phyloP scores from a whole-genome alignment of 2,888 invertebrate species.

The Oasisia sp. region DNA sequence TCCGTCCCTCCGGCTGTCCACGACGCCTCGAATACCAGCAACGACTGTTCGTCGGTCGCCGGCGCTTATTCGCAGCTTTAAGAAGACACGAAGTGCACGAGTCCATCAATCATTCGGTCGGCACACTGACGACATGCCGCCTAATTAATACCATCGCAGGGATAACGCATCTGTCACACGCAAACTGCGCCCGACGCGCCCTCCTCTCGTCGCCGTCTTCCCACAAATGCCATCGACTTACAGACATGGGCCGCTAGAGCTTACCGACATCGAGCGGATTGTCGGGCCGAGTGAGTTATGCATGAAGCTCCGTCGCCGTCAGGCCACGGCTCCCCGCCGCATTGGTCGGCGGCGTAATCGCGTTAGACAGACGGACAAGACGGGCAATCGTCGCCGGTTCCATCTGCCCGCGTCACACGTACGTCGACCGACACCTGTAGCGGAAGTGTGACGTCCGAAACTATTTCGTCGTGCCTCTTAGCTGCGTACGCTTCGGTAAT shows the following conservation, averaged over 20 bases:
- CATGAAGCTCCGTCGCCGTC: background rate
- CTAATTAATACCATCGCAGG: constrained; percentile 3
- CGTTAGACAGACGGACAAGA: background rate
- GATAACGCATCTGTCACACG: constrained; percentile 6
- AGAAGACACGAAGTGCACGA: background rate
- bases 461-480: background rate
- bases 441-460: background rate
- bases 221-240: constrained; percentile 17
- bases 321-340: background rate
- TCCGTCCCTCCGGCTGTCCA: background rate
- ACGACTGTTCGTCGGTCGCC: background rate
- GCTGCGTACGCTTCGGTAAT: too few species aligned
- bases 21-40: background rate
- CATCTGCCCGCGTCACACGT: background rate
- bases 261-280: background rate
- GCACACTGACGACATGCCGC: background rate
- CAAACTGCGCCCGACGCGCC: background rate
- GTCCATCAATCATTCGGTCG: background rate
- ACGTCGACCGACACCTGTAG: background rate
- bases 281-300: constrained; percentile 12
- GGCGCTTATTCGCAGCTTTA: background rate
- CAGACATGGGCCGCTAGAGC: background rate
- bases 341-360: background rate
- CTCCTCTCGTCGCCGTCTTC: background rate
- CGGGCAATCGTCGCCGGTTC: background rate